Conservation (phyloP, 2,113 vertebrate genomes). For the Lasiurus borealis region DNA sequence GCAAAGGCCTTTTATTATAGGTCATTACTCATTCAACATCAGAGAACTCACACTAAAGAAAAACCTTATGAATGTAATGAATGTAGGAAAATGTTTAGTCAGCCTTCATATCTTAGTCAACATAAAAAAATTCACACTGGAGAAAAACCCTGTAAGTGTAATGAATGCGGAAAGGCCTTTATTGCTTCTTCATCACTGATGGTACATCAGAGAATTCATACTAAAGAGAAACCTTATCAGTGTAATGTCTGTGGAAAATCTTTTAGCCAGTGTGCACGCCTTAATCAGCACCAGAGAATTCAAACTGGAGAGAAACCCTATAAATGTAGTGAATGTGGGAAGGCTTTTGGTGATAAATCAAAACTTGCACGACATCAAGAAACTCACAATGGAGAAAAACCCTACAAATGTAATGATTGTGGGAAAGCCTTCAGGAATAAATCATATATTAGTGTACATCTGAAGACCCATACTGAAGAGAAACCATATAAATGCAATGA, state of each 20-base stretch:
- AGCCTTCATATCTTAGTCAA: conserved; percentile 73
- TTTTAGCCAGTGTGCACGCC: conserved; percentile 75
- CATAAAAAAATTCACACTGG: conserved; percentile 80
- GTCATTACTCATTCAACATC: conserved; percentile 71
- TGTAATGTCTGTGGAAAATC: conserved; percentile 78
- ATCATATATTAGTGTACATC: conserved; percentile 86
- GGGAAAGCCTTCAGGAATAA: conserved; percentile 88
- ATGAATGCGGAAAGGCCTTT: conserved; percentile 76
- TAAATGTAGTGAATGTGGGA: conserved; percentile 75
- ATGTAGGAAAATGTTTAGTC: conserved; percentile 79
- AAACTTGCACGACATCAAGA: conserved; percentile 87
- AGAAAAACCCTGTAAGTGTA: conserved; percentile 78
- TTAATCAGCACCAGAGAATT: conserved; percentile 78
- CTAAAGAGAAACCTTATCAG: conserved; percentile 80
- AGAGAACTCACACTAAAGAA: conserved; percentile 78
- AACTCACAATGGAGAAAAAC: conserved; percentile 87
- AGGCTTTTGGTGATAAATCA: conserved; percentile 84
- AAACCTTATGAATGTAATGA: conserved; percentile 72
- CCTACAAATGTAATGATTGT: conserved; percentile 87
- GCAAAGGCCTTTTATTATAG: conserved; percentile 74
- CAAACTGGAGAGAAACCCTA: conserved; percentile 76
- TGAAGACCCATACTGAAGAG: conserved; percentile 77
- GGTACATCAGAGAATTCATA: conserved; percentile 83
- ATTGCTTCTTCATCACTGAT: conserved; percentile 73
- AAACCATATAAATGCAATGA: conserved; percentile 77